Base-by-base conservation (phyloP, 53 echinoderm and acorn worm genomes). In the Apostichopus leukothele region DNA sequence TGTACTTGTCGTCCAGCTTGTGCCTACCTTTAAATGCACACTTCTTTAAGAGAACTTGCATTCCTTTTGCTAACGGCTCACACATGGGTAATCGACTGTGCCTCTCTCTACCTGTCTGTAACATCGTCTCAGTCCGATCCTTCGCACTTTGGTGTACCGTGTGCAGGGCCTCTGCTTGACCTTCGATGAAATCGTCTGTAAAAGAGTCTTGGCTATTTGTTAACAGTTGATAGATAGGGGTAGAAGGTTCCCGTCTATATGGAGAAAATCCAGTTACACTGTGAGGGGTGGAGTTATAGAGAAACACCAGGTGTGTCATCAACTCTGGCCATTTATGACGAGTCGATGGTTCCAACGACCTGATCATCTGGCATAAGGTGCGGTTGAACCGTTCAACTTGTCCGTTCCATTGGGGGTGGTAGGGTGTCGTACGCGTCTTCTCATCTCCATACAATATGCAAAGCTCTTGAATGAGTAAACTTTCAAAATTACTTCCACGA, bases 241-340 rank as follows among this genome's bases (percentile, higher is more conserved):
- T 71, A 1, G 6, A 78, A 1, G 92, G 89, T 51, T 90, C 90
- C 1, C 92, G 11, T 0, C 86, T 74, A 66, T 74, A 92, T 25
- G 92, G 90, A 13, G 90, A 61, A 16, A 90, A 59, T 1, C 81
- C 84, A 20, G 92, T 92, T 1, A 84, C 26, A 61, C 90, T 39
- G 75, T 93, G 90, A 18, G 93, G 93, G 1, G 93, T 93, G 1
- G 76, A 86, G 85, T 93, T 93, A 66, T 93, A 93, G 3, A 93
- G 13, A 12, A 90, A 93, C 0, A 90, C 84, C 5, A 93, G 26
- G 19, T 88, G 88, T 20, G 79, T 57, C 16, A 92, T 78, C 0
- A 92, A 52, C 22, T 88, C 84, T 16, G 93, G 93, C 93, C 93
- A 90, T 11, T 55, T 75, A 53, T 67, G 61, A 6, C 90, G 88